A percentile compares a stretch with the other conserved stretches of the same genome.
Conservation (phyloP, 2,113 vertebrate genomes). For the Pseudopodoces humilis region DNA sequence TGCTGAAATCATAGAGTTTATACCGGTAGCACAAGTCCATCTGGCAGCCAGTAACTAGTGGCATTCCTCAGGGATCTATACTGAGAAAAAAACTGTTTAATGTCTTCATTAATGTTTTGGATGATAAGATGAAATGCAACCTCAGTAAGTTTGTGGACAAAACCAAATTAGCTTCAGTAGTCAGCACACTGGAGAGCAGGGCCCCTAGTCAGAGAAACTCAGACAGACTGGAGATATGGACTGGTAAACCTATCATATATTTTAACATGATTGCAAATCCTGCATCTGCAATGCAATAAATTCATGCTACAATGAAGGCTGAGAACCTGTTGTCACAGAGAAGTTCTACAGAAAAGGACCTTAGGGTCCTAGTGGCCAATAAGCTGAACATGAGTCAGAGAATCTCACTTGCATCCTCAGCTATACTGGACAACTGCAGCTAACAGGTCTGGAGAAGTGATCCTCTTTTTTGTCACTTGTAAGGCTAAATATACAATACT, state of each 20-base stretch:
- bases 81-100: neutral
- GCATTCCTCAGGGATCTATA: neutral
- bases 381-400: neutral
- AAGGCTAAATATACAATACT: neutral
- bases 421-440: neutral
- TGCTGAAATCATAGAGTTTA: neutral
- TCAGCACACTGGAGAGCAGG: neutral
- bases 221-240: neutral
- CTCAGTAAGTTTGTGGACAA: neutral
- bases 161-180: neutral
- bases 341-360: neutral
- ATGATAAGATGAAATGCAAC: neutral
- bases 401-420: neutral
- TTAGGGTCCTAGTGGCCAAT: neutral
- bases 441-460: neutral
- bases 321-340: neutral
- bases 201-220: neutral
- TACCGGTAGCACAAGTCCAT: neutral
- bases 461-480: neutral
- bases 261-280: neutral
- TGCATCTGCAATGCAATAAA: neutral
- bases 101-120: neutral
- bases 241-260: neutral
- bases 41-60: neutral
- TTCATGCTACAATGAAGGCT: neutral